Base-by-base conservation (phyloP, 2,113 vertebrate species). In the Malurus alboscapulatus region DNA sequence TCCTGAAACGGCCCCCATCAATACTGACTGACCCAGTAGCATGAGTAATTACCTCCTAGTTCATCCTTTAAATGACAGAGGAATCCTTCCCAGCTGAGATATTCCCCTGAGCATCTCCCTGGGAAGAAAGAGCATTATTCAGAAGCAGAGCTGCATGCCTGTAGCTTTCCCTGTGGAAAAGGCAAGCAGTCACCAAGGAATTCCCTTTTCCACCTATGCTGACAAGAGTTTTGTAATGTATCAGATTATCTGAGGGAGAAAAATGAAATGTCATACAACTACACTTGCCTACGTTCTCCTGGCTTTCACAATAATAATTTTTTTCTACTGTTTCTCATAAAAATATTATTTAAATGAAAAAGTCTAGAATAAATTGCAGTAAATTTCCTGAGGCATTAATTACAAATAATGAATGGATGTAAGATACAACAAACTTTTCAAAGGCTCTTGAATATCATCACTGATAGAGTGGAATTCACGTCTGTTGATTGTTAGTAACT, bases 61-160 rank as follows among this genome's bases (percentile, higher is more conserved):
- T 94, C 94, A 96, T 86, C 90, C 92, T 94, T 82, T 89, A 93
- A 93, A 93, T 69, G 89, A 72, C 53, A 91, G 72, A 86, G 62
- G 66, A 58, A 73, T 82, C 59, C 79, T 78, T 72, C 81, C 80
- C 36, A 73, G 94, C 78, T 47, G 74, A 97, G 90, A 51, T 86
- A 55, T 17, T 94, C 93, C 92, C 92, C 65, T 10, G 90, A 88
- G 90, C 45, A 40, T 14, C 87, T 51, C 48, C 17, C 87, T 29
- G 32, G 27, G 45, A 92, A 65, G 84, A 72, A 67, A 79, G 75
- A 53, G 47, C 61, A 72, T 32, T 3, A 4, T 11, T n/a, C 34
- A 54, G 62, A 44, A 72, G 82, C 73, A 74, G 86, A 80, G 63
- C 69, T 29, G 34, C 5, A 16, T 2, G 62, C 76, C 36, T 24